phyloP scores from a whole-genome alignment of 1,140 invertebrate species.

The Trichonephila clavata region DNA sequence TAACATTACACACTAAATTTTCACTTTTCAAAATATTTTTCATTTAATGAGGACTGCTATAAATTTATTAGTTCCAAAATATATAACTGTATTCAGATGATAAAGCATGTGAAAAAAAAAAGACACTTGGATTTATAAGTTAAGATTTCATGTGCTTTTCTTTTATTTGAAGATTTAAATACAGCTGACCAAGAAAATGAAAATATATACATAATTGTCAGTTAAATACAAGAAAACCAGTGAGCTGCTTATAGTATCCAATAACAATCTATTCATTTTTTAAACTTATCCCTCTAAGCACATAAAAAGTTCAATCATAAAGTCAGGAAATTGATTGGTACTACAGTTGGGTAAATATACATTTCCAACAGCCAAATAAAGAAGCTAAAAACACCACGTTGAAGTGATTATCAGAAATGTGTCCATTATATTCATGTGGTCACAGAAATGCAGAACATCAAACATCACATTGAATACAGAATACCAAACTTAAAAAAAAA shows the following conservation, averaged over 20 bases:
- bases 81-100: no score
- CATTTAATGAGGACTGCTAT: no score
- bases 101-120: neutral
- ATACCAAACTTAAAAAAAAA: constrained; percentile 2
- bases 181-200: neutral
- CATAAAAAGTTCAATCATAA: neutral
- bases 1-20: no score
- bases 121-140: neutral
- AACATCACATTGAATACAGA: constrained; percentile 10
- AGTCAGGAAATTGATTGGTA: neutral
- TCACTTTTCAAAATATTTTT: no score
- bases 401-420: no score
- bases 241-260: constrained; percentile 15
- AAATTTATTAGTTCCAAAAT: no score
- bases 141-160: constrained; percentile 18
- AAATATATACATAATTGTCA: neutral
- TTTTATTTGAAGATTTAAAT: neutral
- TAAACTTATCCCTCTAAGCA: neutral
- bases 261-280: neutral
- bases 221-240: neutral
- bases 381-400: neutral
- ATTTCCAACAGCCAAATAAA: neutral
- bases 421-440: no score
- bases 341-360: neutral
- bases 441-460: neutral